Evolutionary conservation across 2,113 vertebrate genomes (phyloP).

Genomic region (Naja naja): DNA sequence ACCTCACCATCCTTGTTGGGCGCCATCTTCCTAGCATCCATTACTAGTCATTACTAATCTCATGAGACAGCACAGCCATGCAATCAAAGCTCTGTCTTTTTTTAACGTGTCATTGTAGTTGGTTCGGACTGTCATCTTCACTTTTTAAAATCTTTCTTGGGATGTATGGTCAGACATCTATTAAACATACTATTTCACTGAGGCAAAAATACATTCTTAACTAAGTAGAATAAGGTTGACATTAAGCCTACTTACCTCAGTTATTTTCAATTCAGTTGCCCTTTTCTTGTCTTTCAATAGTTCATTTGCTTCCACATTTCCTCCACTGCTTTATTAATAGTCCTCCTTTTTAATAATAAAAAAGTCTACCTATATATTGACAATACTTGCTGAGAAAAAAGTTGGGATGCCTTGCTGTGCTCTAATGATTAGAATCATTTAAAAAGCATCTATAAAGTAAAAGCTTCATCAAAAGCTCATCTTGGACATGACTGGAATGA

Average conservation of each 20-base stretch:
- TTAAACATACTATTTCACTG: background rate
- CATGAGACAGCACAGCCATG: background rate
- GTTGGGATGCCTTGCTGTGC: slow-evolving; percentile 15
- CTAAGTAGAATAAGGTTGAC: background rate
- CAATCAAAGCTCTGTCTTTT: background rate
- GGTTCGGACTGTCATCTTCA: background rate
- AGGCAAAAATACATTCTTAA: background rate
- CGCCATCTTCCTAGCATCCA: too few species aligned
- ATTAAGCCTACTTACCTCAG: background rate
- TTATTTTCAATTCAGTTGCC: background rate
- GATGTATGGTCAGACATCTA: background rate
- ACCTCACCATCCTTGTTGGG: too few species aligned
- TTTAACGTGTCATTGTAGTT: background rate
- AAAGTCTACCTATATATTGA: background rate
- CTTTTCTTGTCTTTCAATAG: background rate
- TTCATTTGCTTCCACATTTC: background rate
- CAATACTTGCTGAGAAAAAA: background rate
- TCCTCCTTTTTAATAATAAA: background rate
- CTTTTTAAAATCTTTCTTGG: background rate
- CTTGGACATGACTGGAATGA: background rate
- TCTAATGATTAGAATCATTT: slow-evolving; percentile 22
- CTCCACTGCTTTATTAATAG: background rate
- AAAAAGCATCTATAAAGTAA: slow-evolving; percentile 29
- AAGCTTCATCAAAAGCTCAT: slow-evolving; percentile 24
- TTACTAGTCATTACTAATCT: background rate